Conservation (phyloP, 2,113 vertebrate genomes). For the Oophaga pumilio region DNA sequence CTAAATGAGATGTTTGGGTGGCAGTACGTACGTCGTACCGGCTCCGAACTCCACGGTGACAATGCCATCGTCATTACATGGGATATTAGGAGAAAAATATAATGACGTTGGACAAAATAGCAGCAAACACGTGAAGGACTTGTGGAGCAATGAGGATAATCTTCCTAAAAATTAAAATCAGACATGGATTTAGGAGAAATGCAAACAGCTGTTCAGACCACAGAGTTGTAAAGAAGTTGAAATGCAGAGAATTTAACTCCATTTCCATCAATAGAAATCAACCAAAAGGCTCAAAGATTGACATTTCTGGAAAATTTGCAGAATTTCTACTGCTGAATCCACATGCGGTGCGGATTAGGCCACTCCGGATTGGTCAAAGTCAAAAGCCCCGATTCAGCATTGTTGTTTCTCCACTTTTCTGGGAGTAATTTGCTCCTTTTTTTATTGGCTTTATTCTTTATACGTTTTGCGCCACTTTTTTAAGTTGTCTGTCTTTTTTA, state of each 20-base stretch:
- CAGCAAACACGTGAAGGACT: neutral
- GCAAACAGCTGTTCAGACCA: neutral
- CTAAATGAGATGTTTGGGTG: constrained; percentile 34
- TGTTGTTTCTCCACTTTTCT: too few relatives aligned
- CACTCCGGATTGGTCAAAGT: too few relatives aligned
- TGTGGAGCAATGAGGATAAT: neutral
- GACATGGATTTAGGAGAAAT: neutral
- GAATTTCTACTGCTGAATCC: too few relatives aligned
- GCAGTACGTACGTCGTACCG: neutral
- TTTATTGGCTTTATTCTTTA: too few relatives aligned
- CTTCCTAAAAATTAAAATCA: neutral
- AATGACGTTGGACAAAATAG: neutral
- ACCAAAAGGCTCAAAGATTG: too few relatives aligned
- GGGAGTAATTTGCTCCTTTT: too few relatives aligned
- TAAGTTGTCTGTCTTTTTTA: too few relatives aligned
- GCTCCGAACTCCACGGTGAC: neutral
- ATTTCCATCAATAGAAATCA: neutral
- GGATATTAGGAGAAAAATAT: neutral
- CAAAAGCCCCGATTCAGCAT: too few relatives aligned
- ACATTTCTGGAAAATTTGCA: too few relatives aligned
- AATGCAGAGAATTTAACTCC: neutral
- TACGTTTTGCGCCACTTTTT: too few relatives aligned
- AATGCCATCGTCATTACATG: neutral
- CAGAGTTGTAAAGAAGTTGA: neutral
- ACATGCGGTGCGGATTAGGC: too few relatives aligned